These are phyloP conservation scores for Lindbergichthys nudifrons DNA, from an alignment of 2,797 vertebrate genomes.

Conservation along the genomic window DNA sequence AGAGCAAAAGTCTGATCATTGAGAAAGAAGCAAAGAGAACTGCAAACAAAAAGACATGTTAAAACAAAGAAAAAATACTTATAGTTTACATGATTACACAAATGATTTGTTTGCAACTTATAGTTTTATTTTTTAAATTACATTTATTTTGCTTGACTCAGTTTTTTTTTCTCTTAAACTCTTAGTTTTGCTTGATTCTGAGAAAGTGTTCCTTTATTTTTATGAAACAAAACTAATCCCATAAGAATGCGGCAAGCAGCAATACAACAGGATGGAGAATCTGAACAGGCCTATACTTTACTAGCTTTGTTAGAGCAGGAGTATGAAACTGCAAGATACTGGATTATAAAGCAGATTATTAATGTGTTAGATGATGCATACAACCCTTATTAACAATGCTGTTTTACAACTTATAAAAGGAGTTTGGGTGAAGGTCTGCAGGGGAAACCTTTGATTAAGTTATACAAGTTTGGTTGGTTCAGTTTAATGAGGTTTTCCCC, in stretches of 20 bases:
- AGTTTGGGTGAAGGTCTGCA: background rate
- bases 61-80: too few species aligned
- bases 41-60: too few species aligned
- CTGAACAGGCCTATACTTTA: background rate
- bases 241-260: background rate
- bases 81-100: too few species aligned
- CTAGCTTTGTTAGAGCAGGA: constrained; percentile 19
- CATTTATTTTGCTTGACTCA: too few species aligned
- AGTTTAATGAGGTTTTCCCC: background rate
- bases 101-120: too few species aligned
- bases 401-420: background rate
- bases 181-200: too few species aligned
- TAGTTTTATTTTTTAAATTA: too few species aligned
- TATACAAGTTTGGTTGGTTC: background rate
- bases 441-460: background rate
- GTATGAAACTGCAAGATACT: constrained; percentile 35
- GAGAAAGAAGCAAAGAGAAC: too few species aligned
- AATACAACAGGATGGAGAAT: background rate
- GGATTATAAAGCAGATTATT: constrained; percentile 33
- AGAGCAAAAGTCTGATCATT: too few species aligned
- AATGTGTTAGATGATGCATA: constrained; percentile 29
- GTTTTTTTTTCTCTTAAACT: too few species aligned
- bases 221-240: too few species aligned
- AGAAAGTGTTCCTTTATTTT: too few species aligned
- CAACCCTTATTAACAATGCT: background rate